These are phyloP conservation scores for Petromus typicus DNA, from an alignment of 2,113 vertebrate species.

Conservation along the genomic window DNA sequence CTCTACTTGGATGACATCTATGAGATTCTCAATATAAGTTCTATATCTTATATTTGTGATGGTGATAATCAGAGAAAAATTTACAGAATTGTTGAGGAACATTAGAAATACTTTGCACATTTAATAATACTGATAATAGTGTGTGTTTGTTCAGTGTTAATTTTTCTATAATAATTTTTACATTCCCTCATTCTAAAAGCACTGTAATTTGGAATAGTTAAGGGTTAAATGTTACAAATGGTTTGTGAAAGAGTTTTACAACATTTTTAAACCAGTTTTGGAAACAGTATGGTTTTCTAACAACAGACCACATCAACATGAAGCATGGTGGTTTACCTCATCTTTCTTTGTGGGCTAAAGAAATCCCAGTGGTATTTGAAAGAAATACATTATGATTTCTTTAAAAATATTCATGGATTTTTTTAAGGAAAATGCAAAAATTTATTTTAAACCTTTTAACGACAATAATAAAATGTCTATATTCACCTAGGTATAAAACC, in stretches of 20 bases:
- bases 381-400: neutral
- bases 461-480: neutral
- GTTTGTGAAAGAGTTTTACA: neutral
- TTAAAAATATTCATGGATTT: neutral
- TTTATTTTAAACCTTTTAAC: neutral
- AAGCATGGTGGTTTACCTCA: neutral
- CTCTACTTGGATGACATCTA: neutral
- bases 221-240: neutral
- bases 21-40: neutral
- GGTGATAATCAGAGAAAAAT: neutral
- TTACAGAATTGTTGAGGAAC: neutral
- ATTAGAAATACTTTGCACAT: neutral
- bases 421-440: constrained; percentile 1
- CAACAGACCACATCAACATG: neutral
- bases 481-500: neutral
- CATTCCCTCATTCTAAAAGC: neutral
- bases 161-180: constrained; percentile 38
- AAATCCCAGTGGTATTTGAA: constrained; percentile 21
- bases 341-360: neutral
- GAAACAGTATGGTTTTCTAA: neutral
- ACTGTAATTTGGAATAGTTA: neutral
- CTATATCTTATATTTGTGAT: neutral
- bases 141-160: neutral
- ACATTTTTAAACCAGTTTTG: neutral
- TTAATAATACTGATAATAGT: neutral